These are phyloP conservation scores for Cynodonichthys magdalenae DNA, from an alignment of 2,797 vertebrate genomes.

Conservation along the genomic window DNA sequence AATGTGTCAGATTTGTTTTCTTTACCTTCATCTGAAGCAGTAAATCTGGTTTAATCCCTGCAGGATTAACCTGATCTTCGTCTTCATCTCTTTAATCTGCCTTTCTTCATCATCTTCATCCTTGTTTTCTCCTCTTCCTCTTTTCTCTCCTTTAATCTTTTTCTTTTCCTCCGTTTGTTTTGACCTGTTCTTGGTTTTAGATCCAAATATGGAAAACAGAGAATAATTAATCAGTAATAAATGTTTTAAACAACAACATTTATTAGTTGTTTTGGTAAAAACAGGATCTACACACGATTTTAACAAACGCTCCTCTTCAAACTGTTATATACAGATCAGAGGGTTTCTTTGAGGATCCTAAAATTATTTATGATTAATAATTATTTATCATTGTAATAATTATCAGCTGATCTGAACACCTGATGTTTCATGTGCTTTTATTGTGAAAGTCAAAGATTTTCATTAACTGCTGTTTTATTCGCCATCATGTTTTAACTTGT, in stretches of 20 bases:
- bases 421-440: background rate
- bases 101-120: conserved; percentile 5
- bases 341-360: no score
- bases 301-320: no score
- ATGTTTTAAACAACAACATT: background rate
- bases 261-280: no score
- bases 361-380: no score
- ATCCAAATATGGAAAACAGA: background rate
- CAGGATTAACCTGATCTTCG: conserved; percentile 17
- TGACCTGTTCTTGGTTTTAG: background rate
- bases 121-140: background rate
- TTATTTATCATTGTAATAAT: no score
- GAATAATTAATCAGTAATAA: background rate
- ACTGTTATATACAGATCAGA: no score
- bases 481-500: no score
- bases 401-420: no score
- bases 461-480: no score
- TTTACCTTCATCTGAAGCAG: background rate
- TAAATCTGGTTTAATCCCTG: conserved; percentile 19
- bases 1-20: background rate
- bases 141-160: background rate
- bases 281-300: no score
- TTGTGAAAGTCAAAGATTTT: no score
- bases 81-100: conserved; percentile 12
- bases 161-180: background rate